phyloP scores from a whole-genome alignment of 2,888 invertebrate genomes.

The Nomada lathburiana region DNA sequence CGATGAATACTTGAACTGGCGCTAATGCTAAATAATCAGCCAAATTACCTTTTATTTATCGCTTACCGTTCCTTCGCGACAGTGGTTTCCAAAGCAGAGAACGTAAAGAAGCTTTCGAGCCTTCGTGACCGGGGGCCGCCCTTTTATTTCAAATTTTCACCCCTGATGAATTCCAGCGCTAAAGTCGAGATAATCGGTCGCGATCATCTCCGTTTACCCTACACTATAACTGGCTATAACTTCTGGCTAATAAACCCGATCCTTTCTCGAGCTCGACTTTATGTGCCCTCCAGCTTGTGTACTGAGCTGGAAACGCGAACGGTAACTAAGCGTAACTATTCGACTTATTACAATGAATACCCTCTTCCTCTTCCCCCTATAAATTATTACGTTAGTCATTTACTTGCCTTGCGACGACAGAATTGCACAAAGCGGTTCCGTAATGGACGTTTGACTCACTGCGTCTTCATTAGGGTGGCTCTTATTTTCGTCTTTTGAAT shows the following conservation, averaged over 20 bases:
- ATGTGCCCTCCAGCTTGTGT: background rate
- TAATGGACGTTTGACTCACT: too few species aligned
- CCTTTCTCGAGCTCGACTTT: conserved; percentile 3
- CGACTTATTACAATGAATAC: background rate
- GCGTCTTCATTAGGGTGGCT: too few species aligned
- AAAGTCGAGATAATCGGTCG: conserved; percentile 39
- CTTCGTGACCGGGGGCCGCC: conserved; percentile 35
- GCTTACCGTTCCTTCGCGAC: conserved; percentile 1
- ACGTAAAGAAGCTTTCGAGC: conserved; percentile 17
- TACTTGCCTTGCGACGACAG: background rate
- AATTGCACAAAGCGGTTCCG: too few species aligned
- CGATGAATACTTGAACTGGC: conserved; percentile 6
- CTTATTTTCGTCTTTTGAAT: too few species aligned
- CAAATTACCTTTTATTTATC: background rate
- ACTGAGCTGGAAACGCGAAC: background rate
- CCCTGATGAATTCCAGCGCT: conserved; percentile 45
- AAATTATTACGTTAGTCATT: background rate
- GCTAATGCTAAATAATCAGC: background rate
- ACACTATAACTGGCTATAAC: conserved; percentile 16
- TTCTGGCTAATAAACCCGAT: conserved; percentile 40
- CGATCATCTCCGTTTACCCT: conserved; percentile 42
- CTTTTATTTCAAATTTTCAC: conserved; percentile 52
- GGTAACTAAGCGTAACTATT: background rate
- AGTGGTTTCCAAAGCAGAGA: background rate
- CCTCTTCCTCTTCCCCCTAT: background rate